A percentile compares a stretch with the other conserved stretches of the same genome.
phyloP scores from a whole-genome alignment of 2,888 invertebrate genomes.

The Diabrotica balteata region DNA sequence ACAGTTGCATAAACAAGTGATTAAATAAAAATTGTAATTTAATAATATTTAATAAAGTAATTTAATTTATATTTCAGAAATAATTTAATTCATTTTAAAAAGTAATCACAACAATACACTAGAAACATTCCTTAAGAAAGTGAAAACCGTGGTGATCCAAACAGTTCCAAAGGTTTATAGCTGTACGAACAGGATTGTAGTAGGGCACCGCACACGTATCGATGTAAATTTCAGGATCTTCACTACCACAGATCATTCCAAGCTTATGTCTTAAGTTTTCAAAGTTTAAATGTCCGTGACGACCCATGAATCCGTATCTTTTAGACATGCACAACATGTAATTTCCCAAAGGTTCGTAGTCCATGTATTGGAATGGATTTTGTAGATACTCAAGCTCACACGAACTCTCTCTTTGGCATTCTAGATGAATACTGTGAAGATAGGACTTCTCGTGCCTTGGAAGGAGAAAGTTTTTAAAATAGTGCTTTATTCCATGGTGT shows the following conservation, averaged over 20 bases:
- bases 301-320: neutral
- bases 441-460: neutral
- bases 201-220: neutral
- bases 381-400: neutral
- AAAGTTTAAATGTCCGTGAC: neutral
- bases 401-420: neutral
- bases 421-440: neutral
- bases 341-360: neutral
- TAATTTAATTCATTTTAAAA: no score
- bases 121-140: neutral
- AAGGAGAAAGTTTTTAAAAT: no score
- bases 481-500: no score
- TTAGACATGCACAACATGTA: neutral
- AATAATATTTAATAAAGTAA: no score
- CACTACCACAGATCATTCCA: neutral
- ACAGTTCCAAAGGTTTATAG: neutral
- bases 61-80: no score
- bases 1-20: no score
- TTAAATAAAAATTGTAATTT: no score
- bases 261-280: neutral
- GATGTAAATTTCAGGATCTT: neutral
- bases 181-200: neutral
- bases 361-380: neutral
- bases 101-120: no score
- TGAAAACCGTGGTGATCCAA: neutral